A percentile compares a stretch with the other conserved stretches of the same genome.
Evolutionary conservation across 2,797 vertebrate species (phyloP).

Genomic region (Heterohyrax brucei): DNA sequence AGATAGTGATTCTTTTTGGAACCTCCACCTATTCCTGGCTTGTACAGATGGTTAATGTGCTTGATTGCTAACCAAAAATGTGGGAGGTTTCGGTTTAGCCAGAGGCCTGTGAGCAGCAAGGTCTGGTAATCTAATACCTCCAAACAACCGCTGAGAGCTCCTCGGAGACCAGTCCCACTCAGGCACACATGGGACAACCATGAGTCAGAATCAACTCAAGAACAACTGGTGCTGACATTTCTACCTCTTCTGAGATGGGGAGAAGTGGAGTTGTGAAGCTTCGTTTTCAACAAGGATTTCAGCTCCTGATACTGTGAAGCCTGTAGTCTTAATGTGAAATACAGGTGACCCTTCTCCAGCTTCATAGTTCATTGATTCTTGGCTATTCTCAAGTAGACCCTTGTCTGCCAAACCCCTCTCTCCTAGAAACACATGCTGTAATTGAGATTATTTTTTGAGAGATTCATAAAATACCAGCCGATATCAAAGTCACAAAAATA

Average conservation of each 20-base stretch:
- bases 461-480: not conserved
- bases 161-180: not conserved
- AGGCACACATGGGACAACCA: not conserved
- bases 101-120: not conserved
- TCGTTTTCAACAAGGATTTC: constrained; percentile 61
- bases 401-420: not conserved
- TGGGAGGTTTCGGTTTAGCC: not conserved
- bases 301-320: constrained; percentile 48
- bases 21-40: not conserved
- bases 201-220: not conserved
- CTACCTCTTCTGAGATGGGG: not conserved
- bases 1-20: not conserved
- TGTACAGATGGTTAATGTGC: not conserved
- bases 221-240: not conserved
- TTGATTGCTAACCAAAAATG: not conserved
- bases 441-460: constrained; percentile 71
- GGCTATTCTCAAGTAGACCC: constrained; percentile 21
- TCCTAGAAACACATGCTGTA: constrained; percentile 21
- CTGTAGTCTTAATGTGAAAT: constrained; percentile 54
- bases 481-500: no score
- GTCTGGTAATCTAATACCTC: not conserved
- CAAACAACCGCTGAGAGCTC: not conserved
- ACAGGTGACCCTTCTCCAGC: not conserved
- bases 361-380: constrained; percentile 28
- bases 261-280: constrained; percentile 30